A percentile compares a stretch with the other conserved stretches of the same genome.
Evolutionary conservation across 2,888 invertebrate genomes (phyloP).

Genomic region (Cordylochernes scorpioides): DNA sequence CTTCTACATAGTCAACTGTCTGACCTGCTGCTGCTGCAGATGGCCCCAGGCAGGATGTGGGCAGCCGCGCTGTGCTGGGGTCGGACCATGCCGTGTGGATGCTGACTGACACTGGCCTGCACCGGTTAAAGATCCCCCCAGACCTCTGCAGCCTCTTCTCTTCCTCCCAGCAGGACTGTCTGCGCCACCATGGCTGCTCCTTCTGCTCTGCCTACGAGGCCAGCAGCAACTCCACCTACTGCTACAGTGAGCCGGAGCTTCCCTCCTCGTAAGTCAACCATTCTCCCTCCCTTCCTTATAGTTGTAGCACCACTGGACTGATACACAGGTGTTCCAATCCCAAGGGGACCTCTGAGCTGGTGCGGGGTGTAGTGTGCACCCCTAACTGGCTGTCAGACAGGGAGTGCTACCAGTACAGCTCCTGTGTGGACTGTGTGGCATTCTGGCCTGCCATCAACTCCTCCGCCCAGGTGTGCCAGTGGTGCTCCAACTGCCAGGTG

Average conservation of each 20-base stretch:
- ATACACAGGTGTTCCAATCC: slow-evolving; percentile 14
- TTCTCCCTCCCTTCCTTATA: slow-evolving; percentile 2
- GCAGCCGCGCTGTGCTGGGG: too few relatives aligned
- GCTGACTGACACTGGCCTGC: too few relatives aligned
- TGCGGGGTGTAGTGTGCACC: slow-evolving; percentile 10
- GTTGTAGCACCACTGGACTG: too few relatives aligned
- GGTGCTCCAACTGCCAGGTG: slow-evolving; percentile 48
- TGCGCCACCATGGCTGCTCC: slow-evolving; percentile 60
- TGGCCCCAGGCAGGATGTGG: too few relatives aligned
- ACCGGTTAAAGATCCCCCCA: slow-evolving; percentile 36
- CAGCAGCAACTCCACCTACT: slow-evolving; percentile 34
- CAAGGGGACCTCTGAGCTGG: slow-evolving; percentile 9
- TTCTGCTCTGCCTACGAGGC: slow-evolving; percentile 35
- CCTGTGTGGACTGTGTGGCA: slow-evolving; percentile 56
- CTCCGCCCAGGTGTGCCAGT: slow-evolving; percentile 40
- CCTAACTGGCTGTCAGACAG: slow-evolving; percentile 15
- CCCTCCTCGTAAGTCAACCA: slow-evolving; percentile 8
- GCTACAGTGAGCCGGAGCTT: slow-evolving; percentile 29
- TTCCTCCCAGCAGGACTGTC: slow-evolving; percentile 34
- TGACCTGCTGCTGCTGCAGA: too few relatives aligned
- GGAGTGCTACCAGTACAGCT: slow-evolving; percentile 41
- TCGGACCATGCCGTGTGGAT: too few relatives aligned
- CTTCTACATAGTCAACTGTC: too few relatives aligned
- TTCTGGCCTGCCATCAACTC: slow-evolving; percentile 49
- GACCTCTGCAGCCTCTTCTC: slow-evolving; percentile 62